Evolutionary conservation across 2,888 invertebrate species (phyloP).

Genomic region (Mesorhabditis spiculigera): DNA sequence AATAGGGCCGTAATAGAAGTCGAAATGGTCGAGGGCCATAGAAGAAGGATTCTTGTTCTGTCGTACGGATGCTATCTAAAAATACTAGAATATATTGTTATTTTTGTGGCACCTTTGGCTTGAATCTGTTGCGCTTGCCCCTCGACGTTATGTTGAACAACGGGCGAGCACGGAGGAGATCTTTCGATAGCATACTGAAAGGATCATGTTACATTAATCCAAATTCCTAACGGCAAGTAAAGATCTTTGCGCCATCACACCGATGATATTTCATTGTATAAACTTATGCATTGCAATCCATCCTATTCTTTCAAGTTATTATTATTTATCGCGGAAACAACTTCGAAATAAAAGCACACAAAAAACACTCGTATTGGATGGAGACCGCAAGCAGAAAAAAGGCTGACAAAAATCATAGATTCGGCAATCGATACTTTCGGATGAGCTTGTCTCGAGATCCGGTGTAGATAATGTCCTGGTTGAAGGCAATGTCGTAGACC

Average conservation of each 20-base stretch:
- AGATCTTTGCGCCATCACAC: no score
- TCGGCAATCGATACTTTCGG: slow-evolving; percentile 66
- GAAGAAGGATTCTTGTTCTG: slow-evolving; percentile 53
- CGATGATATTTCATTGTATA: no score
- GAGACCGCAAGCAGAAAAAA: no score
- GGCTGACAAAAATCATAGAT: neutral
- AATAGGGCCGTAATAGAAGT: slow-evolving; percentile 85
- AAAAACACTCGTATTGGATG: no score
- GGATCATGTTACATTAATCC: no score
- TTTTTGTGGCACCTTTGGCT: slow-evolving; percentile 36
- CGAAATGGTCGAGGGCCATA: slow-evolving; percentile 79
- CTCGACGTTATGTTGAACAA: neutral
- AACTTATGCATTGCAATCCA: no score
- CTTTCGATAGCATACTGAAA: neutral
- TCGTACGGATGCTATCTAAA: slow-evolving; percentile 20
- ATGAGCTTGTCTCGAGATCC: slow-evolving; percentile 69
- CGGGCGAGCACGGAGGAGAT: neutral
- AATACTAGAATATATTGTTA: slow-evolving; percentile 7
- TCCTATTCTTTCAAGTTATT: no score
- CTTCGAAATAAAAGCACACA: neutral
- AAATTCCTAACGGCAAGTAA: no score
- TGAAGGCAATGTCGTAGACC: slow-evolving; percentile 68
- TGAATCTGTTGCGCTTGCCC: slow-evolving; percentile 42
- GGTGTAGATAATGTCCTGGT: slow-evolving; percentile 67
- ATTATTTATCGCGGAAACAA: no score